Evolutionary conservation across 2,113 vertebrate species (phyloP).

Genomic region (Alaudala cheleensis): DNA sequence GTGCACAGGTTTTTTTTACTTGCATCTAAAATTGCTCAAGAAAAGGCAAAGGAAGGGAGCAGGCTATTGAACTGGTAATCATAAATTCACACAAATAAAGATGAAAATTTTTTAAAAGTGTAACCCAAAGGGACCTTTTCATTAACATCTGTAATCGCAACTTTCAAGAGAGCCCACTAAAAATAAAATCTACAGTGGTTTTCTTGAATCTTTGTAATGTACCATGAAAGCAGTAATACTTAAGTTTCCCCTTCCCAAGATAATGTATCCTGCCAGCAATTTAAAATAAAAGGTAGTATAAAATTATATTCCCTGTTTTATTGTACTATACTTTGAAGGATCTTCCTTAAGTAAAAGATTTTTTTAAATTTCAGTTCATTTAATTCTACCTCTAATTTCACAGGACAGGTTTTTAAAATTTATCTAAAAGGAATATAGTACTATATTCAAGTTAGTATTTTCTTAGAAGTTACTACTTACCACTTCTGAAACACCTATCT

Average conservation of each 20-base stretch:
- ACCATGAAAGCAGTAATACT: not conserved
- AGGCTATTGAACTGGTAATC: not conserved
- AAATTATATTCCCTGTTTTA: not conserved
- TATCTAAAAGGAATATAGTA: not conserved
- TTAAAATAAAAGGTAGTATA: not conserved
- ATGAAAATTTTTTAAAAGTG: not conserved
- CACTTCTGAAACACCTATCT: not conserved
- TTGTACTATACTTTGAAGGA: not conserved
- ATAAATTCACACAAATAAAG: not conserved
- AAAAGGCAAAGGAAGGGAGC: not conserved
- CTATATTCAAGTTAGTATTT: not conserved
- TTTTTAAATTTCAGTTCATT: not conserved
- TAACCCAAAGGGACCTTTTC: not conserved
- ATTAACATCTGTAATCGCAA: not conserved
- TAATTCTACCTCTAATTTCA: not conserved
- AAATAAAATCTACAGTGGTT: not conserved
- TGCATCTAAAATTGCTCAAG: not conserved
- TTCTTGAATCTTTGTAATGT: not conserved
- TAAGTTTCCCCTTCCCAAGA: not conserved
- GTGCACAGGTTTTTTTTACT: not conserved
- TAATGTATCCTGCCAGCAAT: not conserved
- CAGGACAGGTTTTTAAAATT: not conserved
- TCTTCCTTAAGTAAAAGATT: not conserved
- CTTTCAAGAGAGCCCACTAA: not conserved
- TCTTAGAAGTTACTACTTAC: not conserved